Evolutionary conservation across 2,888 invertebrate genomes (phyloP).

Genomic region (Chymomyza caudatula): DNA sequence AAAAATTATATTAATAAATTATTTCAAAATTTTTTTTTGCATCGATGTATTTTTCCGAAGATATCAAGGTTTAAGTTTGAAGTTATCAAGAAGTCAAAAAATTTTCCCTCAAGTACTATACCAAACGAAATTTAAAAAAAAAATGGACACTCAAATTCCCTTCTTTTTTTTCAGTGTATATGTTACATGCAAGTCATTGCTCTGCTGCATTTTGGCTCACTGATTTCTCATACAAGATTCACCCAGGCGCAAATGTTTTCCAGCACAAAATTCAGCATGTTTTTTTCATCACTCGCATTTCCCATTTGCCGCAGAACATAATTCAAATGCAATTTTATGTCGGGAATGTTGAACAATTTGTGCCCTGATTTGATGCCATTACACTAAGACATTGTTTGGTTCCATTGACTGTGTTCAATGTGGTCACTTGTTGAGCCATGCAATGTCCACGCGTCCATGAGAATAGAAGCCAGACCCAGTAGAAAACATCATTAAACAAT

Average conservation of each 20-base stretch:
- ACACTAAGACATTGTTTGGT: not conserved
- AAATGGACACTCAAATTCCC: too few species aligned
- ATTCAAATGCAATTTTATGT: not conserved
- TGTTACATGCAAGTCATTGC: not conserved
- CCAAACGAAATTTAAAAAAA: too few species aligned
- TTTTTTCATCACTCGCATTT: not conserved
- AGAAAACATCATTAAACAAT: not conserved
- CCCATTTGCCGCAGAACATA: not conserved
- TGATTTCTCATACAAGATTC: not conserved
- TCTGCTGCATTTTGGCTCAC: not conserved
- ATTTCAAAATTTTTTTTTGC: too few species aligned
- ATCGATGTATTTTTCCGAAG: too few species aligned
- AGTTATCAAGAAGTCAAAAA: too few species aligned
- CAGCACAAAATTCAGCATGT: not conserved
- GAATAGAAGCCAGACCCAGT: not conserved
- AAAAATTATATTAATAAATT: too few species aligned
- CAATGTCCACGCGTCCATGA: not conserved
- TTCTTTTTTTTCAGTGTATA: not conserved
- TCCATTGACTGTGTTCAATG: not conserved
- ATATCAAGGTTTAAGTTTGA: too few species aligned
- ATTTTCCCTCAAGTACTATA: too few species aligned
- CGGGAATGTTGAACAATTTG: not conserved
- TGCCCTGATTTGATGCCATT: not conserved
- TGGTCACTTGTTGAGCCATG: not conserved
- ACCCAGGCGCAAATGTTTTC: not conserved